phyloP scores from a whole-genome alignment of 1,140 invertebrate genomes.

The Drosophila dunni region DNA sequence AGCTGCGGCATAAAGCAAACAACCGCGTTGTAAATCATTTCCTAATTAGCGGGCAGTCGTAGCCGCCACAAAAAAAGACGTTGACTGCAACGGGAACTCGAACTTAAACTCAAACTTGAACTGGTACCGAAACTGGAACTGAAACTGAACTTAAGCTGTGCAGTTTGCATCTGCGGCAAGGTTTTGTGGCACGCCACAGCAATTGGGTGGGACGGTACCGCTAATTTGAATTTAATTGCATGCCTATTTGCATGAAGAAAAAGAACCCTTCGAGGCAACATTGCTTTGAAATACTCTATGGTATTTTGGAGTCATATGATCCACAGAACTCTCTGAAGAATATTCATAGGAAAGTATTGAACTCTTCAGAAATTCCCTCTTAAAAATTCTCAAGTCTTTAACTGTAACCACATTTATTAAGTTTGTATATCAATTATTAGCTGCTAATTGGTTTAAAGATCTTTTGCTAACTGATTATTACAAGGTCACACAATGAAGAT shows the following conservation, averaged over 20 bases:
- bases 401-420: background rate
- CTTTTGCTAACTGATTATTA: slow-evolving; percentile 5
- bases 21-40: slow-evolving; percentile 65
- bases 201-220: slow-evolving; percentile 56
- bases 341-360: background rate
- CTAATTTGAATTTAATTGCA: slow-evolving; percentile 68
- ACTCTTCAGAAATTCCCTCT: background rate
- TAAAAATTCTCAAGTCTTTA: background rate
- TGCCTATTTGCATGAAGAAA: slow-evolving; percentile 43
- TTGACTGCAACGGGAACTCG: slow-evolving; percentile 15
- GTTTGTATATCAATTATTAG: background rate
- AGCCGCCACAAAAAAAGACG: slow-evolving; percentile 8
- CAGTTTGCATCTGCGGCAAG: slow-evolving; percentile 9
- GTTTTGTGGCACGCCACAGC: slow-evolving; percentile 40
- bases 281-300: no score
- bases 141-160: background rate
- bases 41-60: slow-evolving; percentile 55
- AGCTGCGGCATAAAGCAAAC: slow-evolving; percentile 52
- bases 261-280: slow-evolving; percentile 3
- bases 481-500: slow-evolving; percentile 18
- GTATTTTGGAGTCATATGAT: no score
- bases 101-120: slow-evolving; percentile 10
- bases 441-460: slow-evolving; percentile 17
- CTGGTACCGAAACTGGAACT: slow-evolving; percentile 14
- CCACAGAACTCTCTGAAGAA: background rate